Conservation (phyloP, 2,113 vertebrate genomes). For the Amazona vittata region DNA sequence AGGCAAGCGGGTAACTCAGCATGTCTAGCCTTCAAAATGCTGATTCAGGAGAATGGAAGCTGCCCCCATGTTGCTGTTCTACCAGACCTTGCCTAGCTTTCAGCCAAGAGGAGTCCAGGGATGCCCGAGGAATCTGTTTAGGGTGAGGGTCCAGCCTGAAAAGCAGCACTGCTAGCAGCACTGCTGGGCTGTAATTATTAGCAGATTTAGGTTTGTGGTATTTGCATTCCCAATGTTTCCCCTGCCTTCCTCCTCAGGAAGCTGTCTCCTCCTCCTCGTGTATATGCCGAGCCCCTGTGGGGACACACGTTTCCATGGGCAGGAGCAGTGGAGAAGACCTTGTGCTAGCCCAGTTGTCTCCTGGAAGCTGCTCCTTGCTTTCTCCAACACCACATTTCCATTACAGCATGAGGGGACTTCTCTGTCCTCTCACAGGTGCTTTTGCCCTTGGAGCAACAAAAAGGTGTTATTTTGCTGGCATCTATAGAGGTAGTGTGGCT, state of each 20-base stretch:
- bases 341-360: background rate
- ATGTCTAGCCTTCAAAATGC: conserved; percentile 10
- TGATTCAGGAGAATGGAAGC: conserved; percentile 49
- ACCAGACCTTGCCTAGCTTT: background rate
- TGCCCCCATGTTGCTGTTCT: background rate
- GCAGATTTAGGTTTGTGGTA: background rate
- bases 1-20: background rate
- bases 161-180: background rate
- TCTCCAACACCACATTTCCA: background rate
- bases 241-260: background rate
- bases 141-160: background rate
- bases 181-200: background rate
- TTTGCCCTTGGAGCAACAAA: background rate
- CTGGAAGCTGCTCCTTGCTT: background rate
- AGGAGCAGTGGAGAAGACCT: background rate
- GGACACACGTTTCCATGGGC: background rate
- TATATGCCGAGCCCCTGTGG: fast-evolving
- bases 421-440: background rate
- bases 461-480: background rate
- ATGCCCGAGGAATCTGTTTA: background rate
- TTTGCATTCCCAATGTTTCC: background rate
- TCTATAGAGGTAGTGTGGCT: background rate
- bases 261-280: background rate
- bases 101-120: background rate
- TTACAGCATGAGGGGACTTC: background rate